These are phyloP conservation scores for Marronus borbonicus DNA, from an alignment of 2,888 invertebrate genomes.

Conservation along the genomic window DNA sequence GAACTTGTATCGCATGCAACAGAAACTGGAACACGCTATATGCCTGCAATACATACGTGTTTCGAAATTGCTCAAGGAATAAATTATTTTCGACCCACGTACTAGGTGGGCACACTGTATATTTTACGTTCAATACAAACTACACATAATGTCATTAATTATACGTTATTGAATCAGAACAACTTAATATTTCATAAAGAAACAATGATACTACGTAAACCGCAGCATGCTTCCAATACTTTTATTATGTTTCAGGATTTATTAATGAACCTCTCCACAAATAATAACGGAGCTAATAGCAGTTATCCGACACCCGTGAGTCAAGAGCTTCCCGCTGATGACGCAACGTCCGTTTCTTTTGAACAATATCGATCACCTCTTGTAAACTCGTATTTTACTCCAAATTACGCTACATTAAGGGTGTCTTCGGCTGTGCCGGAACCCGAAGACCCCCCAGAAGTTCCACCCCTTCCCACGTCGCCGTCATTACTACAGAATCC, in stretches of 20 bases:
- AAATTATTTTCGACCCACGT: too few relatives aligned
- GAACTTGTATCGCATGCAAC: too few relatives aligned
- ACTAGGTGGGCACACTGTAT: too few relatives aligned
- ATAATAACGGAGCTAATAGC: constrained; percentile 66
- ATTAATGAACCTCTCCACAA: constrained; percentile 74
- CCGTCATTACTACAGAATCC: constrained; percentile 56
- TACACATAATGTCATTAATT: not conserved
- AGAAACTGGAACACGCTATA: too few relatives aligned
- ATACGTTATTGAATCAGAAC: not conserved
- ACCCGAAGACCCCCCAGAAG: constrained; percentile 63
- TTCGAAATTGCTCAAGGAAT: too few relatives aligned
- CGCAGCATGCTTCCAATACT: constrained; percentile 41
- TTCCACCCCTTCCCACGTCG: constrained; percentile 52
- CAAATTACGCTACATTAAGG: constrained; percentile 72
- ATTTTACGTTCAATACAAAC: not conserved
- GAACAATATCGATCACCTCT: constrained; percentile 74
- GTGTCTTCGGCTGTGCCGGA: constrained; percentile 60
- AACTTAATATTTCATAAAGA: constrained; percentile 14
- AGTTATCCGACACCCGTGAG: constrained; percentile 69
- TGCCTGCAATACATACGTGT: too few relatives aligned
- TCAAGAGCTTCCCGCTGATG: constrained; percentile 65
- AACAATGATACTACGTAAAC: constrained; percentile 2
- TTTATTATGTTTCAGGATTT: constrained; percentile 70
- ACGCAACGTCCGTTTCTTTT: constrained; percentile 67
- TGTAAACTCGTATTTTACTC: constrained; percentile 71